A percentile compares a stretch with the other conserved stretches of the same genome.
Evolutionary conservation across 1,140 invertebrate genomes (phyloP).

Genomic region (Eurosta solidaginis): DNA sequence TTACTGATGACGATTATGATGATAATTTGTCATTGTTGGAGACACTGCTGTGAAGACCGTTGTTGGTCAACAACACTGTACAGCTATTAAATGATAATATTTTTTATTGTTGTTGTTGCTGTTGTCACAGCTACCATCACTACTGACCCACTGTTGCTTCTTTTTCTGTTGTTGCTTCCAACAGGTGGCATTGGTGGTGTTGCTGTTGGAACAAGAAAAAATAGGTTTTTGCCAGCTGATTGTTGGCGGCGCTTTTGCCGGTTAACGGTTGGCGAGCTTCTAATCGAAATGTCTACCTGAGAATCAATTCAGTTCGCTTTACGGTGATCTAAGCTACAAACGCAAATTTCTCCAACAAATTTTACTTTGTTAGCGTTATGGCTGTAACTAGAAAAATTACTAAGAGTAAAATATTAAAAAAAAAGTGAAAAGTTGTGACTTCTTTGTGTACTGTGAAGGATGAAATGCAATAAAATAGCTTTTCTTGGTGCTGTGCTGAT

Average conservation of each 20-base stretch:
- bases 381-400: not conserved
- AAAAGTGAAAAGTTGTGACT: not conserved
- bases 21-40: constrained; percentile 33
- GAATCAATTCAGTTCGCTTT: constrained; percentile 60
- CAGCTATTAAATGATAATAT: not conserved
- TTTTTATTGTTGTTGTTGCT: not conserved
- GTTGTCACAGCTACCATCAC: not conserved
- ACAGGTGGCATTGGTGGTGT: not conserved
- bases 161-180: constrained; percentile 27
- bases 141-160: not conserved
- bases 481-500: too few species aligned
- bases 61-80: not conserved
- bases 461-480: not conserved
- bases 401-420: not conserved
- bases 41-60: constrained; percentile 34
- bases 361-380: not conserved
- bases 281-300: constrained; percentile 57
- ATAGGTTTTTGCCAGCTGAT: not conserved
- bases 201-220: not conserved
- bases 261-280: constrained; percentile 42
- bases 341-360: constrained; percentile 42
- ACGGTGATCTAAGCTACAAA: constrained; percentile 59
- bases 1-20: not conserved
- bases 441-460: not conserved
- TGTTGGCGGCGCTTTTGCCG: constrained; percentile 7